phyloP scores from a whole-genome alignment of 2,888 invertebrate genomes.

The Acrocera orbiculus region DNA sequence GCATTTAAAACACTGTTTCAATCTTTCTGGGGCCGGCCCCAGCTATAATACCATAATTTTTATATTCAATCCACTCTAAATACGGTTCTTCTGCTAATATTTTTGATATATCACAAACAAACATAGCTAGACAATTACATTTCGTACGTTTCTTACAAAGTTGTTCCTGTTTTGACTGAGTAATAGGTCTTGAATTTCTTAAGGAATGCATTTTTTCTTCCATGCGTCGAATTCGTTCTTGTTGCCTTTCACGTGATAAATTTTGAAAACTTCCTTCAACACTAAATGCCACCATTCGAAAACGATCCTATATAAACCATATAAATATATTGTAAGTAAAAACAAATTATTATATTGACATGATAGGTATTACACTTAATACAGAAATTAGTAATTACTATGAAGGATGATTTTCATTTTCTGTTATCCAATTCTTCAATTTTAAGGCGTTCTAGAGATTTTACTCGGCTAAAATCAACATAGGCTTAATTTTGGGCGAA shows the following conservation, averaged over 20 bases:
- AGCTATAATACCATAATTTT: slow-evolving; percentile 43
- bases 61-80: slow-evolving; percentile 30
- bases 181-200: slow-evolving; percentile 22
- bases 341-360: background rate
- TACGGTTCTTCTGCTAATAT: slow-evolving; percentile 40
- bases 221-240: slow-evolving; percentile 45
- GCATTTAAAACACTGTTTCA: no score
- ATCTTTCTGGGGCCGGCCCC: slow-evolving; percentile 74
- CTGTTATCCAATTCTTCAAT: no score
- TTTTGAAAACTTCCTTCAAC: slow-evolving; percentile 25
- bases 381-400: no score
- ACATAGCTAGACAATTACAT: slow-evolving; percentile 59
- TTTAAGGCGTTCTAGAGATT: no score
- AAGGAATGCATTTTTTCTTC: slow-evolving; percentile 39
- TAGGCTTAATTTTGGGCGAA: no score
- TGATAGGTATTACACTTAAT: no score
- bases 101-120: slow-evolving; percentile 68
- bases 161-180: slow-evolving; percentile 21
- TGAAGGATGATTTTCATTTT: no score
- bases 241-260: slow-evolving; percentile 40
- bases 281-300: slow-evolving; percentile 42
- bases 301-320: slow-evolving; percentile 30
- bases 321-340: background rate
- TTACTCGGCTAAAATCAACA: no score
- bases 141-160: slow-evolving; percentile 40